Conservation (phyloP, 1,140 invertebrate genomes). For the Drosophila subobscura region DNA sequence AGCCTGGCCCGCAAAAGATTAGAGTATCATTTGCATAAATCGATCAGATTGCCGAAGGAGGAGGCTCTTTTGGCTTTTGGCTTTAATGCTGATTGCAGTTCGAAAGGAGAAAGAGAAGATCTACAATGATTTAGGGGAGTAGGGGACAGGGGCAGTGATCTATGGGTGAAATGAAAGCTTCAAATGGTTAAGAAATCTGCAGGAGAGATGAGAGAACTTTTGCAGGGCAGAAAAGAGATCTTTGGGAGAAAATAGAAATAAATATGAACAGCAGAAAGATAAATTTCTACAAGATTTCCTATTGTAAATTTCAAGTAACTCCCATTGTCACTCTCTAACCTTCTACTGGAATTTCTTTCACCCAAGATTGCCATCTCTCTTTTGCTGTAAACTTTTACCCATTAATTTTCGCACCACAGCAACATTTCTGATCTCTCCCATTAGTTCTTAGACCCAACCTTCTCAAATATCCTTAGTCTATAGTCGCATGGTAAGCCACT, state of each 20-base stretch:
- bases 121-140: background rate
- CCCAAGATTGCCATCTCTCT: no score
- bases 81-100: conserved; percentile 17
- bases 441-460: background rate
- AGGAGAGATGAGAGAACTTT: no score
- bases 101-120: background rate
- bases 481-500: conserved; percentile 32
- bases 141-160: background rate
- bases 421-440: no score
- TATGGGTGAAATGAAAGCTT: background rate
- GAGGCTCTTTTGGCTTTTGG: conserved; percentile 9
- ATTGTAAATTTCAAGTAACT: no score
- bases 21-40: conserved; percentile 46
- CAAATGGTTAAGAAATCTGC: conserved; percentile 8
- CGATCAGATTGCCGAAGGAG: conserved; percentile 35
- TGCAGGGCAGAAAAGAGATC: no score
- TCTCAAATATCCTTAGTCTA: conserved; percentile 26
- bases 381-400: no score
- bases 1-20: conserved; percentile 11
- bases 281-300: no score
- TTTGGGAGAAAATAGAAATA: no score
- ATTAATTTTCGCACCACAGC: no score
- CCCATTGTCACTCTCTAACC: no score
- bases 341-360: no score
- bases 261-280: no score